Base-by-base conservation (phyloP, 2,113 vertebrate genomes). In the Tetrao urogallus region DNA sequence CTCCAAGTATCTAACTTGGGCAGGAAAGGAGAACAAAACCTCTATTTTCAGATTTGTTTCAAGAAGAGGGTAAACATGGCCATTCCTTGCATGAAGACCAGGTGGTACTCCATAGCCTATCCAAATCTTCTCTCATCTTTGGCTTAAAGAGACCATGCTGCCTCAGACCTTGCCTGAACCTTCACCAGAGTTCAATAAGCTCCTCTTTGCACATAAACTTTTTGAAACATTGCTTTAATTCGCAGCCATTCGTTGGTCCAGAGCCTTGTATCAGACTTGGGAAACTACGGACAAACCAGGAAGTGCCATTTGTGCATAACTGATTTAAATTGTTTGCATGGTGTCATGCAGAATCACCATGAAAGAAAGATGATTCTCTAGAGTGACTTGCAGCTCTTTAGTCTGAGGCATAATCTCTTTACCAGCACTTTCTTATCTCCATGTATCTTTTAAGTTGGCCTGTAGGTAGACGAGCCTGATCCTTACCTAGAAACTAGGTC, bases 241-340 rank as follows among this genome's bases (percentile, higher is more conserved):
- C 8, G 0, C n/a, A 60, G 10, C 32, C 30, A 1, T 19, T 10
- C 0, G 6, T 64, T 64, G 28, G 22, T 19, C 27, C 48, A 0
- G 0, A 24, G 24, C 7, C 42, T 71, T 0, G 0, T 11, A 14
- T 47, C 72, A 73, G 17, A 24, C 10, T 6, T 25, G 5, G 42
- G 57, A 85, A 65, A 63, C 16, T 12, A 63, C 6, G 16, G 40
- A 43, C 58, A 40, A 72, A 21, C 30, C 54, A 58, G 48, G 24
- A 64, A 64, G 34, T 24, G 7, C 18, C 3, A n/a, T 1, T n/a
- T 16, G 25, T 4, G 4, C 88, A 47, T n/a, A 74, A 18, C 40
- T 36, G 16, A 19, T 73, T n/a, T 30, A 48, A 83, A 78, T 30
- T 3, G 0, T 52, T 82, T 48, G 11, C 17, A 32, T 74, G 13